These are phyloP conservation scores for Eilema sororculum DNA, from an alignment of 2,888 invertebrate species.

Conservation along the genomic window DNA sequence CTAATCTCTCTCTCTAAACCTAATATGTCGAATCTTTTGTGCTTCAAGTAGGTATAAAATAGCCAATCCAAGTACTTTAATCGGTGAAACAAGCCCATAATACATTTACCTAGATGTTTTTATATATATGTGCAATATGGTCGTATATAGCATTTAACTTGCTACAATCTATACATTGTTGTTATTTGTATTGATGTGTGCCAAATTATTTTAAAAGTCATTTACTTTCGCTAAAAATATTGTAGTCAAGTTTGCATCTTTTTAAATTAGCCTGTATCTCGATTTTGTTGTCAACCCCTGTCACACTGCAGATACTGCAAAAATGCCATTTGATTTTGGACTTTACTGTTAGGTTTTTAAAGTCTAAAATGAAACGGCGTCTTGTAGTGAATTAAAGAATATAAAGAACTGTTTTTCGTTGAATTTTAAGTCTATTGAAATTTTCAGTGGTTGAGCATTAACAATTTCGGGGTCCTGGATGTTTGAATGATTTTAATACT, in stretches of 20 bases:
- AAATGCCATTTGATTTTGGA: too few species aligned
- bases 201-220: constrained; percentile 52
- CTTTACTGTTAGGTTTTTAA: too few species aligned
- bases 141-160: constrained; percentile 9
- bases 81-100: not conserved
- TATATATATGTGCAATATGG: not conserved
- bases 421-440: too few species aligned
- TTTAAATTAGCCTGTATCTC: not conserved
- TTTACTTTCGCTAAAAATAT: constrained; percentile 26
- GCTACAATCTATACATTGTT: constrained; percentile 34
- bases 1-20: too few species aligned
- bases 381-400: too few species aligned
- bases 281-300: too few species aligned
- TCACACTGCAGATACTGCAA: too few species aligned
- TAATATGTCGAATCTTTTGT: too few species aligned
- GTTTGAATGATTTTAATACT: constrained; percentile 26
- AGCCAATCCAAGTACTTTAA: not conserved
- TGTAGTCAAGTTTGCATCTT: constrained; percentile 10
- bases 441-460: too few species aligned
- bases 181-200: constrained; percentile 43
- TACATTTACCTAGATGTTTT: not conserved
- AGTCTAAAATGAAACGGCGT: too few species aligned
- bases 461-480: not conserved
- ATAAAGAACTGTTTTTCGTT: too few species aligned
- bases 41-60: too few species aligned